A percentile compares a stretch with the other conserved stretches of the same genome.
phyloP scores from a whole-genome alignment of 2,797 vertebrate genomes.

The Xenopus petersii region DNA sequence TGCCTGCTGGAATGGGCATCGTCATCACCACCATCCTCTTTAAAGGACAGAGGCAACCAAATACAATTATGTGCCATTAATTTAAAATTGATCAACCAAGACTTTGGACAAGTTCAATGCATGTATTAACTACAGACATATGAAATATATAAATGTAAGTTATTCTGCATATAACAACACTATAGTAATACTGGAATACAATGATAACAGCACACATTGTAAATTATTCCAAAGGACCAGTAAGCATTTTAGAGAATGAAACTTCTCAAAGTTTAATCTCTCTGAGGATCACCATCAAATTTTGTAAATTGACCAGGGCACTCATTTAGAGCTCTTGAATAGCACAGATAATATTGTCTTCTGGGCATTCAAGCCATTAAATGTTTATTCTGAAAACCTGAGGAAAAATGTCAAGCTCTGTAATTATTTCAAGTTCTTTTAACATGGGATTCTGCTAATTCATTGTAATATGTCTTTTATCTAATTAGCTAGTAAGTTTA shows the following conservation, averaged over 20 bases:
- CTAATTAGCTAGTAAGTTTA: conserved; percentile 1
- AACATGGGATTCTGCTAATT: neutral
- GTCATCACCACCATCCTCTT: too few species aligned
- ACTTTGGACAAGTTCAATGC: too few species aligned
- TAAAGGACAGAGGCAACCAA: too few species aligned
- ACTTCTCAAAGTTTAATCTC: neutral
- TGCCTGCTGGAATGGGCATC: too few species aligned
- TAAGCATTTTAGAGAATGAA: neutral
- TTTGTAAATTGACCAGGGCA: neutral
- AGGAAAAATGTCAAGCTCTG: conserved; percentile 2
- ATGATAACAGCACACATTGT: too few species aligned
- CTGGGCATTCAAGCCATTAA: neutral
- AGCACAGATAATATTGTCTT: conserved; percentile 1
- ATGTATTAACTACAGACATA: too few species aligned
- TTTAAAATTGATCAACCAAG: too few species aligned
- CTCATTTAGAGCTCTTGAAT: neutral
- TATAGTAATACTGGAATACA: too few species aligned
- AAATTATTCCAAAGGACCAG: too few species aligned
- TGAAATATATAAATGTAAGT: too few species aligned
- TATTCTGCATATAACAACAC: too few species aligned
- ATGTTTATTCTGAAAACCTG: neutral
- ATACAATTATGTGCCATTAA: too few species aligned
- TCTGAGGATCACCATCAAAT: neutral
- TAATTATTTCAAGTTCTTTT: conserved; percentile 15
- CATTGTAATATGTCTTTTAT: neutral